Conservation (phyloP, 2,113 vertebrate genomes). For the Rhipidura dahli region DNA sequence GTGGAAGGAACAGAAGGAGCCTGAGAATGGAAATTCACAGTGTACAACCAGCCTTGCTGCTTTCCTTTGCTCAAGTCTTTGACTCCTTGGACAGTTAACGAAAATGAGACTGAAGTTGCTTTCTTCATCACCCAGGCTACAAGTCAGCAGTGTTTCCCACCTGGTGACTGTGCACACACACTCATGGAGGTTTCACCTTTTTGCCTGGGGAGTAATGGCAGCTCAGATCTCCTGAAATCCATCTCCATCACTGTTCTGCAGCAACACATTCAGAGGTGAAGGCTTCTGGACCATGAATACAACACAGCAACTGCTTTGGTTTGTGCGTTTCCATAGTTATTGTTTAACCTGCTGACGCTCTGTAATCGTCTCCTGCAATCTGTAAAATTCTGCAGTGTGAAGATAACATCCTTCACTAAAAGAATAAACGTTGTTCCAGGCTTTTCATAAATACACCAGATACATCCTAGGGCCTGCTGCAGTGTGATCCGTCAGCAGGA, state of each 20-base stretch:
- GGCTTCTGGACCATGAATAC: not conserved
- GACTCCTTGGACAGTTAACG: not conserved
- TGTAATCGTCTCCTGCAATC: not conserved
- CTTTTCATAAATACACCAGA: not conserved
- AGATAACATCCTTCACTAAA: slow-evolving; percentile 1
- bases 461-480: not conserved
- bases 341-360: not conserved
- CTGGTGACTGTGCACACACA: fast-evolving
- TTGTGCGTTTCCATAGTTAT: slow-evolving; percentile 19
- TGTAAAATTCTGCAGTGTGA: not conserved
- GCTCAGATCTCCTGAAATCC: not conserved
- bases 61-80: not conserved
- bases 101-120: not conserved
- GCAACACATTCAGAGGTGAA: not conserved
- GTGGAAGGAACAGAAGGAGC: slow-evolving; percentile 12
- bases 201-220: not conserved
- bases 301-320: not conserved
- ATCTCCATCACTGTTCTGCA: not conserved
- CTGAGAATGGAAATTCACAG: not conserved
- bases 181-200: not conserved
- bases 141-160: not conserved
- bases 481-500: not conserved
- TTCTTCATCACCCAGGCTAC: not conserved
- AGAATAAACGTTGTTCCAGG: not conserved
- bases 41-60: not conserved